Percentiles rank a stretch among this genome's conserved stretches.
Conservation (phyloP, 2,113 vertebrate genomes). For the Ciconia stormi region DNA sequence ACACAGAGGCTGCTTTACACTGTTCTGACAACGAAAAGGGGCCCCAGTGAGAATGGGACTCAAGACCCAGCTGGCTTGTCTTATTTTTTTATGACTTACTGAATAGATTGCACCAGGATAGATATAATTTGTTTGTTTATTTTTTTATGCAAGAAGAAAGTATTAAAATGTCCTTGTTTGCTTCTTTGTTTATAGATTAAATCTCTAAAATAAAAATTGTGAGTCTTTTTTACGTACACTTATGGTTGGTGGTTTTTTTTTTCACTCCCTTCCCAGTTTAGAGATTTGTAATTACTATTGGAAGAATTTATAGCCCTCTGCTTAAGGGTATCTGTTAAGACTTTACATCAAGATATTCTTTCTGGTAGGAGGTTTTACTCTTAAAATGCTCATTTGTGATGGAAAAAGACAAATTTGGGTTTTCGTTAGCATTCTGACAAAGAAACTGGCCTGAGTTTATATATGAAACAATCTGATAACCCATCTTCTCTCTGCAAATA, state of each 20-base stretch:
- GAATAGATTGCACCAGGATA: background rate
- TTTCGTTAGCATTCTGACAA: background rate
- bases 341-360: background rate
- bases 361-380: background rate
- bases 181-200: background rate
- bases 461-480: background rate
- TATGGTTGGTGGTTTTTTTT: background rate
- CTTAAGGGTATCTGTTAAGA: background rate
- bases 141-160: background rate
- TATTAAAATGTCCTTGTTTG: background rate
- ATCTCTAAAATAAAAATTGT: background rate
- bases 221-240: background rate
- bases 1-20: background rate
- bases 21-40: background rate
- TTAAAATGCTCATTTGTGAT: background rate
- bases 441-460: background rate
- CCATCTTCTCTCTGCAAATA: background rate
- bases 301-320: background rate
- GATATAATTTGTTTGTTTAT: background rate
- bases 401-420: background rate
- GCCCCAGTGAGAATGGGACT: background rate
- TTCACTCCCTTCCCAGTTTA: background rate
- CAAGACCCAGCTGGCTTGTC: conserved; percentile 13
- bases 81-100: background rate
- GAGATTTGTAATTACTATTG: background rate